These are phyloP conservation scores for Melanaphis sacchari DNA, from an alignment of 1,140 invertebrate genomes.

Conservation along the genomic window DNA sequence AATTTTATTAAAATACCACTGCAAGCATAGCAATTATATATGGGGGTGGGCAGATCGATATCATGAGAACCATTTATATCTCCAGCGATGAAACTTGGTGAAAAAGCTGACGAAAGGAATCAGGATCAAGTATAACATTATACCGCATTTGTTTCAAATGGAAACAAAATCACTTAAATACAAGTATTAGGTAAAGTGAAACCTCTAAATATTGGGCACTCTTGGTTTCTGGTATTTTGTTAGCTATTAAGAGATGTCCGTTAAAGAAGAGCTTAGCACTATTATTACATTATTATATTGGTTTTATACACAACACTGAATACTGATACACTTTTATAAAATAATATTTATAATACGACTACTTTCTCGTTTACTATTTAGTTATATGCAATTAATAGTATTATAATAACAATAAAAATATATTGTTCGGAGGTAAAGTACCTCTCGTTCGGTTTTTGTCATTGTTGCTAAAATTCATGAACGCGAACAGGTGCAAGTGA, in stretches of 20 bases:
- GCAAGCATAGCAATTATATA: too few relatives aligned
- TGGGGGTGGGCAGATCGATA: too few relatives aligned
- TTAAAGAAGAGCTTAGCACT: not conserved
- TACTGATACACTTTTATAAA: not conserved
- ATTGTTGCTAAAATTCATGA: not conserved
- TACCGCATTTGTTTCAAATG: too few relatives aligned
- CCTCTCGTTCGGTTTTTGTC: not conserved
- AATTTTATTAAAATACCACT: too few relatives aligned
- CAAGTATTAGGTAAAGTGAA: not conserved
- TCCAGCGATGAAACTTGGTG: too few relatives aligned
- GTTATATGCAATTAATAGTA: not conserved
- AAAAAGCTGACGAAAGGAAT: too few relatives aligned
- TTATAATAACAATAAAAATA: too few relatives aligned
- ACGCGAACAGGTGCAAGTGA: not conserved
- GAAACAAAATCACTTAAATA: not conserved
- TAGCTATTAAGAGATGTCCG: not conserved
- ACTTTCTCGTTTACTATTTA: not conserved
- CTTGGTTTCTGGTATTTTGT: not conserved
- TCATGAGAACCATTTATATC: too few relatives aligned
- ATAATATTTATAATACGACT: not conserved
- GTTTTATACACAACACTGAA: too few relatives aligned
- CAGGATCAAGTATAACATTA: too few relatives aligned
- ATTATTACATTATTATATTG: not conserved
- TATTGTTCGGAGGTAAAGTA: not conserved
- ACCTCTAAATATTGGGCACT: too few relatives aligned